Evolutionary conservation across 1,140 invertebrate species (phyloP).

Genomic region (Uloborus diversus): DNA sequence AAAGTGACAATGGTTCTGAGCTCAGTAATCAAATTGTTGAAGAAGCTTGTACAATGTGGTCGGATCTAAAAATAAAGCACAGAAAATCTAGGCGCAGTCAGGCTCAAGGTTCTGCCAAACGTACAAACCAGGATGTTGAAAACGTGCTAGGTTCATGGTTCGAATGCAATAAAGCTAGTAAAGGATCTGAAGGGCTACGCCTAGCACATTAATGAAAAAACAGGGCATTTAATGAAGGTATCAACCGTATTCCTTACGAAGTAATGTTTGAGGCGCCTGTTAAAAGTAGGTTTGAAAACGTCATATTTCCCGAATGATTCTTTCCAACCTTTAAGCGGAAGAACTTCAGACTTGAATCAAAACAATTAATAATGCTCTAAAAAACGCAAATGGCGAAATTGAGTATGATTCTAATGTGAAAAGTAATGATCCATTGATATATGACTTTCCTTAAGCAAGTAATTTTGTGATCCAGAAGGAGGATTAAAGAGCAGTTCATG

Average conservation of each 20-base stretch:
- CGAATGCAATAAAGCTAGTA: constrained; percentile 7
- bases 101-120: constrained; percentile 43
- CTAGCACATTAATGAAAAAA: constrained; percentile 22
- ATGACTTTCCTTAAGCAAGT: constrained; percentile 3
- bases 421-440: constrained; percentile 5
- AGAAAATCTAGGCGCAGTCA: constrained; percentile 49
- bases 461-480: constrained; percentile 17
- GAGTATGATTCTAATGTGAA: background rate
- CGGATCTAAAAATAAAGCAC: constrained; percentile 45
- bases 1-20: constrained; percentile 30
- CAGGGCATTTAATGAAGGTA: constrained; percentile 18
- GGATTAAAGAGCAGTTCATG: background rate
- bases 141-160: constrained; percentile 23
- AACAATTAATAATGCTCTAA: constrained; percentile 15
- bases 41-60: constrained; percentile 1
- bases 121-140: constrained; percentile 48
- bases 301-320: constrained; percentile 24
- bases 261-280: background rate
- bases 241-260: constrained; percentile 1
- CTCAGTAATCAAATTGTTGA: constrained; percentile 24
- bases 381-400: constrained; percentile 21
- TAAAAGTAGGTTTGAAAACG: constrained; percentile 28
- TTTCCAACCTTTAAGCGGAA: constrained; percentile 15
- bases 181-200: constrained; percentile 3
- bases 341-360: constrained; percentile 3